Evolutionary conservation across 2,113 vertebrate genomes (phyloP), one percentile per base, ranked within the genome.

Genomic region (Sinocyclocheilus grahami): DNA sequence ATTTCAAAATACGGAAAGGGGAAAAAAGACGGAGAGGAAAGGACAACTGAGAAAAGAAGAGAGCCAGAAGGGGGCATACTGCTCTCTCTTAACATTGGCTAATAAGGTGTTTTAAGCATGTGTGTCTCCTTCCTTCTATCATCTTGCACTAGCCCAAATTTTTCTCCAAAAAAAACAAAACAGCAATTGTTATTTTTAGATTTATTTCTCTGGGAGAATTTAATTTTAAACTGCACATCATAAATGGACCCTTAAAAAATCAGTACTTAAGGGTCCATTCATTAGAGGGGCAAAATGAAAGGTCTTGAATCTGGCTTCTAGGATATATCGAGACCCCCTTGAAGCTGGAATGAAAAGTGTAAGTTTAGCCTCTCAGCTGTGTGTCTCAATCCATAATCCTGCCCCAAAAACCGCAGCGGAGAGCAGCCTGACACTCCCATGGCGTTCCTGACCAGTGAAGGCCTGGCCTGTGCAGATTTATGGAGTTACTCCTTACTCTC

Each of bases 41-140:
- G 93, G 92, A 93, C 90, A 92, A 86, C 82, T 37, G 90, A 90
- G 91, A 93, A 91, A 93, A 94, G 91, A 93, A 94, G 94, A 94
- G 92, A 92, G 90, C 94, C 95, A 96, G 95, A 94, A 95, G 95
- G 95, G 95, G 95, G 95, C 94, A 95, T 93, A 95, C 93, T 95
- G 93, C 92, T 93, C 93, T 94, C 92, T 94, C 93, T 94, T 93
- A 92, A 89, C 92, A 92, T 92, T 92, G 88, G 90, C 93, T 91
- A 93, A 93, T 92, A 91, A 93, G 89, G 92, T 93, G 92, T 93
- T 94, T 94, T 91, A 92, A 93, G 90, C 92, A 92, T 91, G 87
- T 91, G 89, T 91, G 90, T 69, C 74, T 92, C 89, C 58, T 76
- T 83, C 77, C 90, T 88, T 87, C 88, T 89, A 86, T 88, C 87